A percentile compares a stretch with the other conserved stretches of the same genome.
phyloP scores from a whole-genome alignment of 2,888 invertebrate species.

The Meandrusa payeni region DNA sequence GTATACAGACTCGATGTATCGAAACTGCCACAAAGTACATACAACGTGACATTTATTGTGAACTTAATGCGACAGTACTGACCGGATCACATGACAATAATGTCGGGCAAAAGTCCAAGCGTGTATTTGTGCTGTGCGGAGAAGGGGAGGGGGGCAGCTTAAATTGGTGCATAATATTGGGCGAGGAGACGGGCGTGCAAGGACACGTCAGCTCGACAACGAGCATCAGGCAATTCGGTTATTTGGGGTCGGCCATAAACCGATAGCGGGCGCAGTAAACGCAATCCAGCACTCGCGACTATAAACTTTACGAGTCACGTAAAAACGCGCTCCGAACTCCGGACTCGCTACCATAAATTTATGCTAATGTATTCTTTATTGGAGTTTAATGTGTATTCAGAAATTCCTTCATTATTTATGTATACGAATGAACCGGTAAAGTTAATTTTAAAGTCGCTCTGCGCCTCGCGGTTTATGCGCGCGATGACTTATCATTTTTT shows the following conservation, averaged over 20 bases:
- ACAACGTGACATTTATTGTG: conserved; percentile 11
- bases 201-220: conserved; percentile 52
- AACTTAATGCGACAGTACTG: conserved; percentile 11
- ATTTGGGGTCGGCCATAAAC: conserved; percentile 79
- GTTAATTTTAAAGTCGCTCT: conserved; percentile 78
- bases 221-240: conserved; percentile 73
- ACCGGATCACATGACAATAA: conserved; percentile 12
- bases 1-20: too few species aligned
- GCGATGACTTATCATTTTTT: conserved; percentile 60
- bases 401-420: conserved; percentile 80
- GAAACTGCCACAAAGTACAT: conserved; percentile 14
- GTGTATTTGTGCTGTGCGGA: conserved; percentile 1
- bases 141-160: not conserved
- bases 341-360: conserved; percentile 79
- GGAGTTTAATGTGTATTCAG: conserved; percentile 81
- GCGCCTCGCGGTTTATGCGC: conserved; percentile 65
- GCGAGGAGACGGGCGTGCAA: conserved; percentile 23
- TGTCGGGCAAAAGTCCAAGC: conserved; percentile 61
- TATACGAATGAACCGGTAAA: conserved; percentile 79
- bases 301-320: conserved; percentile 81
- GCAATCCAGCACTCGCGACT: conserved; percentile 80
- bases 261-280: conserved; percentile 78
- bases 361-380: conserved; percentile 82
- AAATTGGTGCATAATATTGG: conserved; percentile 30
- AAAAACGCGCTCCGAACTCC: conserved; percentile 79